Percentiles rank a stretch among this genome's conserved stretches.
Evolutionary conservation across 2,888 invertebrate species (phyloP).

Genomic region (Pasiphila rectangulata): DNA sequence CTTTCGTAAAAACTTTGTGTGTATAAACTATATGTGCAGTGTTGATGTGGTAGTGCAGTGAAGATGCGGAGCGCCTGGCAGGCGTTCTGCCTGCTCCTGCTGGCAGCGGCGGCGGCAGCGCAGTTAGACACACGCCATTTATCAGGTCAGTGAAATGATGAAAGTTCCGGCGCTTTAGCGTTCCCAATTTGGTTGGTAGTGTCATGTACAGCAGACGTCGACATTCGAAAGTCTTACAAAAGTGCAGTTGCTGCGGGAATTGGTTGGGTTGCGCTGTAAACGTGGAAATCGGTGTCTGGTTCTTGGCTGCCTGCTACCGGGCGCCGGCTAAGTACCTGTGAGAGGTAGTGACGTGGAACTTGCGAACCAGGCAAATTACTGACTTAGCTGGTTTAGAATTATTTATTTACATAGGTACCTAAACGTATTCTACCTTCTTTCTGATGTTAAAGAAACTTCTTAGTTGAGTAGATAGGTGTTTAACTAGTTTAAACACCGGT

Average conservation of each 20-base stretch:
- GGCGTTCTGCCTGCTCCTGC: conserved; percentile 70
- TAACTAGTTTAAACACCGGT: no score
- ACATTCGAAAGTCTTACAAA: conserved; percentile 13
- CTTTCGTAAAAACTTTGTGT: conserved; percentile 36
- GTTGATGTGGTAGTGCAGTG: conserved; percentile 70
- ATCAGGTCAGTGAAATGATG: conserved; percentile 56
- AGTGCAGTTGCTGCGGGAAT: not conserved
- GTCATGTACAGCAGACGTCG: conserved; percentile 9
- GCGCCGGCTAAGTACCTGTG: no score
- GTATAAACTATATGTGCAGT: conserved; percentile 60
- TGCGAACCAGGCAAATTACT: no score
- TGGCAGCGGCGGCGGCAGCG: conserved; percentile 59
- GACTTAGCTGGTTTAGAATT: no score
- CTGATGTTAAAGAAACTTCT: no score
- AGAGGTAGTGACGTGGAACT: no score
- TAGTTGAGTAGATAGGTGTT: no score
- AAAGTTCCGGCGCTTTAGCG: conserved; percentile 24
- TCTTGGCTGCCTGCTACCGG: no score
- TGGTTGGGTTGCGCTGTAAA: not conserved
- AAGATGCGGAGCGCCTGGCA: conserved; percentile 73
- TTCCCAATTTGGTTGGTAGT: conserved; percentile 16
- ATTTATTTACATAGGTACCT: no score
- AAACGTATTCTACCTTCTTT: no score
- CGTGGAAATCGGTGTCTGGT: not conserved
- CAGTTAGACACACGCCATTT: conserved; percentile 70